These are phyloP conservation scores for Rugalucina vietnamica DNA, from an alignment of 2,888 invertebrate genomes.

Conservation along the genomic window DNA sequence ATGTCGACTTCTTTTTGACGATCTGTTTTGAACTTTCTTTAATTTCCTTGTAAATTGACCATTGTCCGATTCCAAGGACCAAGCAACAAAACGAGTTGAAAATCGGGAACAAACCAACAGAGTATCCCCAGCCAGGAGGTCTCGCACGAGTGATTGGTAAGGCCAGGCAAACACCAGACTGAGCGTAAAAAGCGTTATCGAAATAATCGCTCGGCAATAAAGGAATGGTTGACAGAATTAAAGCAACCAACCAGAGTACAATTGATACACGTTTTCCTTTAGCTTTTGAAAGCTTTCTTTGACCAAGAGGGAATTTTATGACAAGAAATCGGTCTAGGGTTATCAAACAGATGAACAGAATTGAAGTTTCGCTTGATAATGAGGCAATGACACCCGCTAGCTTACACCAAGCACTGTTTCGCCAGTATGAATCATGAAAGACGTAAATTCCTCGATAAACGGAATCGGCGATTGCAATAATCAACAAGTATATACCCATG, in stretches of 20 bases:
- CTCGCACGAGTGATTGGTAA: no score
- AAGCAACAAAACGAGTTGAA: constrained; percentile 75
- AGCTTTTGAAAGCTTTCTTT: constrained; percentile 60
- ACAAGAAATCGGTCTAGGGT: constrained; percentile 88
- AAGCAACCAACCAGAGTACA: constrained; percentile 72
- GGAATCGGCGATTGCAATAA: constrained; percentile 63
- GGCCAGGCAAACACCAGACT: constrained; percentile 80
- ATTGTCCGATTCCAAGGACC: constrained; percentile 76
- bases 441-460: constrained; percentile 60
- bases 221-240: constrained; percentile 74
- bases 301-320: constrained; percentile 86
- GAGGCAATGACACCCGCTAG: constrained; percentile 65
- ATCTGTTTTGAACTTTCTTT: neutral
- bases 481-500: constrained; percentile 33
- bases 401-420: constrained; percentile 58
- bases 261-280: constrained; percentile 62
- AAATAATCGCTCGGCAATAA: constrained; percentile 77
- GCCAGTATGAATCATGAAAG: constrained; percentile 50
- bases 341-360: constrained; percentile 86
- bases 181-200: constrained; percentile 75
- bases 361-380: constrained; percentile 87
- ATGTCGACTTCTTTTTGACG: neutral
- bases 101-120: constrained; percentile 78
- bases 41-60: constrained; percentile 76
- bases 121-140: constrained; percentile 81